Evolutionary conservation across 2,797 vertebrate species (phyloP).

Genomic region (Sparidentex hasta): DNA sequence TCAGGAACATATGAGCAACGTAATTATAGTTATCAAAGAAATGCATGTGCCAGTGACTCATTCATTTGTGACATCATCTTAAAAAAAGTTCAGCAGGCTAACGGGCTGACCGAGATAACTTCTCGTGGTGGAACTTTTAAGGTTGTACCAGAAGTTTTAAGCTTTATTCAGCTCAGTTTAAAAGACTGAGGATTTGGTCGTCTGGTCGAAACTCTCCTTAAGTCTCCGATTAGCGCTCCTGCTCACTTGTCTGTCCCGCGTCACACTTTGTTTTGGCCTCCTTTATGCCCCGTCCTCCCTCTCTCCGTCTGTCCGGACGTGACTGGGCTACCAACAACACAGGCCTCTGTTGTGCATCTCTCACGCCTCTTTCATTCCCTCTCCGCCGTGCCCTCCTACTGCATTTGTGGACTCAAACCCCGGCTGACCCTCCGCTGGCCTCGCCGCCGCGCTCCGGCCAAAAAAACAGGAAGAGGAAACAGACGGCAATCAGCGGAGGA

Average conservation of each 20-base stretch:
- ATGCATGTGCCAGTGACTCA: background rate
- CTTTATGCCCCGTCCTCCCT: constrained; percentile 43
- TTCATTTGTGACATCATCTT: background rate
- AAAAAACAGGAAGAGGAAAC: constrained; percentile 86
- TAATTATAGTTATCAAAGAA: too few relatives aligned
- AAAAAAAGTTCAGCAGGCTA: background rate
- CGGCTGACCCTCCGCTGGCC: constrained; percentile 74
- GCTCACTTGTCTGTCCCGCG: constrained; percentile 17
- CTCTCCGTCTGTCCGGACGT: constrained; percentile 67
- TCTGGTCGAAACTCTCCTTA: constrained; percentile 3
- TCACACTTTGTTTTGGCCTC: constrained; percentile 40
- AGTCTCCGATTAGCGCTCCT: constrained; percentile 30
- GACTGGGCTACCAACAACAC: constrained; percentile 79
- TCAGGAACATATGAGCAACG: background rate
- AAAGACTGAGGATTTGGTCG: too few relatives aligned
- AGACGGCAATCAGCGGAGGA: constrained; percentile 76
- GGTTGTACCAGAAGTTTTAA: background rate
- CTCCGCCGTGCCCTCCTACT: constrained; percentile 39
- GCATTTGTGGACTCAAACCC: constrained; percentile 76
- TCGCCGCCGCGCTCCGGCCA: constrained; percentile 51
- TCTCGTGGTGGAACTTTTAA: background rate
- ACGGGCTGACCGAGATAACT: background rate
- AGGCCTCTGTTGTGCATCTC: constrained; percentile 70
- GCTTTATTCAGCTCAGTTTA: too few relatives aligned
- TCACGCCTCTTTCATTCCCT: constrained; percentile 65